These are phyloP conservation scores for Aporophyla nigra DNA, from an alignment of 2,888 invertebrate species.

Conservation along the genomic window DNA sequence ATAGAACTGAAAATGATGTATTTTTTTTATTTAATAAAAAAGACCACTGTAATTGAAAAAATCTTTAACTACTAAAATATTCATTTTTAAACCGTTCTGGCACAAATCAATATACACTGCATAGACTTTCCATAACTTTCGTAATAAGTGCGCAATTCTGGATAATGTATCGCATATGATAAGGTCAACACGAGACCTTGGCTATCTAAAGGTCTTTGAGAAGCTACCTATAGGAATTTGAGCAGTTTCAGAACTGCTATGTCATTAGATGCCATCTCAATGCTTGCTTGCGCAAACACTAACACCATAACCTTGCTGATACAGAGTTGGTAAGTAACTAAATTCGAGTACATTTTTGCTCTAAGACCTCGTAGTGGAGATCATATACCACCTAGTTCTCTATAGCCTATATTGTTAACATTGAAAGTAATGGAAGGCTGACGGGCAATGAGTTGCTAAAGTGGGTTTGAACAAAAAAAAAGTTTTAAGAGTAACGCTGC, in stretches of 20 bases:
- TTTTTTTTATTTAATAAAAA: conserved; percentile 90
- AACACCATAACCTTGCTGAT: not conserved
- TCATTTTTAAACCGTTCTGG: too few relatives aligned
- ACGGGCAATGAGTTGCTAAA: not conserved
- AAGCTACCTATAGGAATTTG: not conserved
- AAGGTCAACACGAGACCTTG: not conserved
- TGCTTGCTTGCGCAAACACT: not conserved
- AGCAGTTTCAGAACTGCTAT: not conserved
- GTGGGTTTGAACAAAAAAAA: conserved; percentile 27
- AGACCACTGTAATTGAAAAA: conserved; percentile 83
- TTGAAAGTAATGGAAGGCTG: not conserved
- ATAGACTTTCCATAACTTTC: not conserved
- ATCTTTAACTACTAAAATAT: conserved; percentile 35
- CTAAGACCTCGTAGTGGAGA: conserved; percentile 1
- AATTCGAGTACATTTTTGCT: not conserved
- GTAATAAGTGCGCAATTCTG: not conserved
- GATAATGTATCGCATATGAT: not conserved
- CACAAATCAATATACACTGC: not conserved
- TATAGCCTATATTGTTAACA: not conserved
- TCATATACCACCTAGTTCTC: not conserved
- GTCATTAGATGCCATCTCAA: not conserved
- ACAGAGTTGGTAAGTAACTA: not conserved
- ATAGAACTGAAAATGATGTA: conserved; percentile 89
- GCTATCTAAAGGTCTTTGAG: too few relatives aligned
- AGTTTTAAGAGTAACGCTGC: not conserved